Base-by-base conservation (phyloP, 2,888 invertebrate genomes). In the Rotaria magnacalcarata region DNA sequence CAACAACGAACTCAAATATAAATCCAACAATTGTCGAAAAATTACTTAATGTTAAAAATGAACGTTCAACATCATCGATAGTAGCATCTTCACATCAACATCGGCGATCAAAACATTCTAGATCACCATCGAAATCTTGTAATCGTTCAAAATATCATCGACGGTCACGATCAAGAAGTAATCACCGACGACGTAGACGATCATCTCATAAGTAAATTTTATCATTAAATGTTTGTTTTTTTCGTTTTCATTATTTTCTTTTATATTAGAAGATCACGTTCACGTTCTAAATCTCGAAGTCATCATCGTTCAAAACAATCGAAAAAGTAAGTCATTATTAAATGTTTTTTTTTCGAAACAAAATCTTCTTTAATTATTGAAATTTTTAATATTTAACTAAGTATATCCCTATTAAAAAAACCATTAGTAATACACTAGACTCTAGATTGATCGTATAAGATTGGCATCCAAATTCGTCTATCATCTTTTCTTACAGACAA, bases 31-130 rank as follows among this genome's bases (percentile, higher is more conserved):
- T 80, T 14, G 47, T 80, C 3, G 80, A 80, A 47, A 80, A 80
- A 80, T 47, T 80, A 47, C 24, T 80, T 4, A 80, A 80, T 80
- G 80, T 80, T 47, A 80, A 80, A 80, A 80, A 10, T 47, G 47
- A 80, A 47, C n/a, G 47, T n/a, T n/a, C 80, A 80, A 34, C 67
- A 67, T 67, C 67, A 41, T 67, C 67, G 11, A 3, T 34, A 27
- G 19, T 34, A 67, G 34, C 67, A 27, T 67, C 67, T 6, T 34
- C 47, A 80, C 43, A 41, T 43, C 47, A 19, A 47, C 16, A 80
- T n/a, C 47, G 14, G 24, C 47, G 11, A 47, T 80, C 80, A 47
- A 80, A 80, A 47, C 80, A n/a, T 43, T 80, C 80, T 8, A 47
- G 47, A 47, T 80, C 80, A 80, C 3, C 43, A n/a, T n/a, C 80